phyloP scores from a whole-genome alignment of 2,113 vertebrate species.

The Cyrtonyx montezumae region DNA sequence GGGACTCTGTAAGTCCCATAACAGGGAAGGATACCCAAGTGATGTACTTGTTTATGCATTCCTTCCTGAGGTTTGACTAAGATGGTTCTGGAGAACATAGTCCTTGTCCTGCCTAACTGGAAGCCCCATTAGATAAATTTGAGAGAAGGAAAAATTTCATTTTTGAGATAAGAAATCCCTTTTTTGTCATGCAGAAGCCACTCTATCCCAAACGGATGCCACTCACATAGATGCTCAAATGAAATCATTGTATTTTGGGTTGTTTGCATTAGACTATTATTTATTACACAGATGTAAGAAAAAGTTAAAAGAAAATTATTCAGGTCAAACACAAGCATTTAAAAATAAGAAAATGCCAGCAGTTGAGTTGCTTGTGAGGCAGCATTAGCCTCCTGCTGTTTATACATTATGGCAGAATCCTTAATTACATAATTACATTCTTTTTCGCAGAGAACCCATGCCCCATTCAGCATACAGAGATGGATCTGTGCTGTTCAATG shows the following conservation, averaged over 20 bases:
- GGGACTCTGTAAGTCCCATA: accelerated
- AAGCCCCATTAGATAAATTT: not conserved
- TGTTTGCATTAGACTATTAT: not conserved
- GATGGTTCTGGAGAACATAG: not conserved
- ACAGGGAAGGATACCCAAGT: not conserved
- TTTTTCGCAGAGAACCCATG: not conserved
- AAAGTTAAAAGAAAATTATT: not conserved
- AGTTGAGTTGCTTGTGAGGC: not conserved
- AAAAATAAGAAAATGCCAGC: not conserved
- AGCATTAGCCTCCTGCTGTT: not conserved
- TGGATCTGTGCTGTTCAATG: not conserved
- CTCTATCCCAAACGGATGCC: not conserved
- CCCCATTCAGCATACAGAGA: not conserved
- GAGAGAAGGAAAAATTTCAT: not conserved
- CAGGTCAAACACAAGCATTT: not conserved
- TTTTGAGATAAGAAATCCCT: not conserved
- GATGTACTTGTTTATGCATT: not conserved
- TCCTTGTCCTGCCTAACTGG: not conserved
- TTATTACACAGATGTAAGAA: not conserved
- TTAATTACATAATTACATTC: not conserved
- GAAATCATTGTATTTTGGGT: not conserved
- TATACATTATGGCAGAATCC: not conserved
- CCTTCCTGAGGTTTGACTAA: not conserved
- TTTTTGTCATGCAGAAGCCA: not conserved
- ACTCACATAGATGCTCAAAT: not conserved